phyloP scores from a whole-genome alignment of 1,140 invertebrate species.

The Drosophila prosaltans region DNA sequence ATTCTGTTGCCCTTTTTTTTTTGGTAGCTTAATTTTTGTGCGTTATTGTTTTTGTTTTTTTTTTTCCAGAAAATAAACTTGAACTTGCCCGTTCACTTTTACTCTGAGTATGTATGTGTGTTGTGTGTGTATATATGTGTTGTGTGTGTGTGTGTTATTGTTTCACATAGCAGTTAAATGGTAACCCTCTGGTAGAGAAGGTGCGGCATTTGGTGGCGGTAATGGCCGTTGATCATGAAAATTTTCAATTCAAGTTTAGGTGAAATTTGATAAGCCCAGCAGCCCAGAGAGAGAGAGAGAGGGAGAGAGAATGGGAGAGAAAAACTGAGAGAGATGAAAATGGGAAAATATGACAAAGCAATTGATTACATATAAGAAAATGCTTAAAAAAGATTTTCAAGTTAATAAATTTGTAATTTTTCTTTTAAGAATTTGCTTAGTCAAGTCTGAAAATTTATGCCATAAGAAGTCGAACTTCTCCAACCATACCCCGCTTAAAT shows the following conservation, averaged over 20 bases:
- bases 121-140: constrained; percentile 6
- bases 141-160: constrained; percentile 30
- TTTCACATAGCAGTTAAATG: constrained; percentile 52
- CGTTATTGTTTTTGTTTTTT: constrained; percentile 48
- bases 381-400: too few relatives aligned
- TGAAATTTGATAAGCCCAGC: constrained; percentile 71
- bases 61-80: constrained; percentile 76
- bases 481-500: too few relatives aligned
- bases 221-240: constrained; percentile 78
- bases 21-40: constrained; percentile 68
- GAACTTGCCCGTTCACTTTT: constrained; percentile 82
- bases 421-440: too few relatives aligned
- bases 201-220: constrained; percentile 38
- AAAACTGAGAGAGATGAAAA: not conserved
- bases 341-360: not conserved
- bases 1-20: constrained; percentile 73
- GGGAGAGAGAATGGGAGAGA: constrained; percentile 1
- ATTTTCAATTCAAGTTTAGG: constrained; percentile 82
- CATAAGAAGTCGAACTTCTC: too few relatives aligned
- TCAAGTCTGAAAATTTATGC: too few relatives aligned
- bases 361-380: not conserved
- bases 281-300: constrained; percentile 18
- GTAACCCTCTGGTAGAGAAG: constrained; percentile 27
- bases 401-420: too few relatives aligned
- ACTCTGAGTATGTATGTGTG: constrained; percentile 44